Evolutionary conservation across 2,888 invertebrate species (phyloP), one percentile per base, ranked within the genome.

Genomic region (Acleris emargana): DNA sequence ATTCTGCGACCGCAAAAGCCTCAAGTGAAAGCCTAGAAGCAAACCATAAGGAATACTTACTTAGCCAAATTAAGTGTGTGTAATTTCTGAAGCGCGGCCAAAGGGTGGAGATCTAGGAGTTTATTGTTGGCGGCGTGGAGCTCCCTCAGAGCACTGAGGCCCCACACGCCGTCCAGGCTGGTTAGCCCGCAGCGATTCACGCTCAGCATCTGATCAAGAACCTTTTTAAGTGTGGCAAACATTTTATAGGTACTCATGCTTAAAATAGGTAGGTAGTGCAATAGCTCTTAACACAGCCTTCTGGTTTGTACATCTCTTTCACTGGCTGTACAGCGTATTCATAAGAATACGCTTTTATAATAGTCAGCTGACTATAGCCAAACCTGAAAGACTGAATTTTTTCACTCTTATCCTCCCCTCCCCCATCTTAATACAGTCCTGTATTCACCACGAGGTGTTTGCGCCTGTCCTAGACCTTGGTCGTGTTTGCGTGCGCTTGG

Each of bases 151-250:
- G 91, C 91, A 4, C 94, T 92, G 66, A 96, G 79, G 0, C 95
- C 95, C 87, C 94, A 94, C 6, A 95, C 93, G 7, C 95, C 96
- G 74, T 96, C 96, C 69, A 96, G 87, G 69, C 94, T 94, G 20
- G 89, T 93, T 59, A 96, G 80, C 0, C 94, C 94, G 76, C 96
- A 96, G 51, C 94, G 93, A 73, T 94, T 94, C 6, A 96, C 94
- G 74, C 91, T 91, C 55, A 92, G 75, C 17, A 82, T 73, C 94
- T 92, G 43, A 32, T 43, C 18, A 18, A 38, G 2, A 58, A 17
- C n/a, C 22, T 22, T 6, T 16, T 18, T 13, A 5, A 50, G 22
- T 16, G 22, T 50, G 22, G 20, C 13, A 3, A 25, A 50, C 17
- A 49, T 11, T 11, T 9, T 1, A 18, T 11, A 32, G 9, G 9